Evolutionary conservation across 92 coral and sea anemone genomes (phyloP).

Genomic region (Parazoanthus darwini): DNA sequence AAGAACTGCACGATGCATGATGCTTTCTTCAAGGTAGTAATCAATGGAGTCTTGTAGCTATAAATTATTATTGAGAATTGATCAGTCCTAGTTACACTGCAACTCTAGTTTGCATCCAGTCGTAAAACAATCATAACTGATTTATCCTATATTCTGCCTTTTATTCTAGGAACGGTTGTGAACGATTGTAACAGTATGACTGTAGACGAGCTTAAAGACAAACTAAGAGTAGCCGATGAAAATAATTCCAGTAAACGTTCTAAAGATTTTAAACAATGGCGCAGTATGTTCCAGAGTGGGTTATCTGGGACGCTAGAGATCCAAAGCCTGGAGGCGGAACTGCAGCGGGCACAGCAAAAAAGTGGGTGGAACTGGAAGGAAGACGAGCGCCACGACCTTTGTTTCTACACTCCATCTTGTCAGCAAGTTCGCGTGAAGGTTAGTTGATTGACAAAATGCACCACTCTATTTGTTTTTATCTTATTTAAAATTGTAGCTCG

Average conservation of each 20-base stretch:
- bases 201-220: not conserved
- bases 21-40: too few species aligned
- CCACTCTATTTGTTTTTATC: too few species aligned
- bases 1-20: too few species aligned
- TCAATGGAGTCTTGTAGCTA: too few species aligned
- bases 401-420: conserved; percentile 16
- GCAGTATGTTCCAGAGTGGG: not conserved
- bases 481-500: too few species aligned
- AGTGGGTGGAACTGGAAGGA: not conserved
- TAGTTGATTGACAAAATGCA: too few species aligned
- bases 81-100: too few species aligned
- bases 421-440: not conserved
- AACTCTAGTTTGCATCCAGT: too few species aligned
- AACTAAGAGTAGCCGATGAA: not conserved
- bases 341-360: not conserved
- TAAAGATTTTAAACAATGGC: not conserved
- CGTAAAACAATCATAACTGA: too few species aligned
- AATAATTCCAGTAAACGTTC: not conserved
- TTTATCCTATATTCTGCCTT: not conserved
- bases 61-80: too few species aligned
- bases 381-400: conserved; percentile 5
- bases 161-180: not conserved
- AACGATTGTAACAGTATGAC: not conserved
- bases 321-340: not conserved
- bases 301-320: not conserved